Evolutionary conservation across 1,140 invertebrate genomes (phyloP).

Genomic region (Drosophila watanabei): DNA sequence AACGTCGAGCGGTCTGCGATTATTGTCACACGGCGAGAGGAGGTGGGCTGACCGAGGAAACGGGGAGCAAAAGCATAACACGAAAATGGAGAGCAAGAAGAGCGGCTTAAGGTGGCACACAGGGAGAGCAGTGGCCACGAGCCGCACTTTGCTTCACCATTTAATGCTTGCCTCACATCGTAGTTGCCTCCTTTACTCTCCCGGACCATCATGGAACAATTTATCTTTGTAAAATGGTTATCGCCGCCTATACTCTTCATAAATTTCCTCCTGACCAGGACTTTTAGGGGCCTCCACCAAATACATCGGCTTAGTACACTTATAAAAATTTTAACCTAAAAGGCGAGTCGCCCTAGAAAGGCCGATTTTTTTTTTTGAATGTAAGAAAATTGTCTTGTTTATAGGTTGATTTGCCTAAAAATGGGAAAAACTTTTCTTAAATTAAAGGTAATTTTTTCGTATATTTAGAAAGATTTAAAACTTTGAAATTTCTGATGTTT

Average conservation of each 20-base stretch:
- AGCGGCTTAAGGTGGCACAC: neutral
- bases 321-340: too few species aligned
- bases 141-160: neutral
- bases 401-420: too few species aligned
- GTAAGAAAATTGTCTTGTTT: too few species aligned
- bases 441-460: too few species aligned
- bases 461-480: too few species aligned
- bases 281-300: neutral
- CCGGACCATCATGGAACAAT: conserved; percentile 38
- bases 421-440: too few species aligned
- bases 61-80: too few species aligned
- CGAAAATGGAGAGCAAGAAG: too few species aligned
- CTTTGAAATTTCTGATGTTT: too few species aligned
- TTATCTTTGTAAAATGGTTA: conserved; percentile 66
- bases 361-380: too few species aligned
- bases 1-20: conserved; percentile 51
- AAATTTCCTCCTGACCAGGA: neutral
- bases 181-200: neutral
- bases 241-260: conserved; percentile 17
- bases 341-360: too few species aligned
- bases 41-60: neutral
- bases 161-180: neutral
- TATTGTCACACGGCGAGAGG: conserved; percentile 44
- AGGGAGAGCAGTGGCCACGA: conserved; percentile 10
- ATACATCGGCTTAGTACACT: neutral